These are phyloP conservation scores for Eupithecia dodoneata DNA, from an alignment of 2,888 invertebrate species.

Conservation along the genomic window DNA sequence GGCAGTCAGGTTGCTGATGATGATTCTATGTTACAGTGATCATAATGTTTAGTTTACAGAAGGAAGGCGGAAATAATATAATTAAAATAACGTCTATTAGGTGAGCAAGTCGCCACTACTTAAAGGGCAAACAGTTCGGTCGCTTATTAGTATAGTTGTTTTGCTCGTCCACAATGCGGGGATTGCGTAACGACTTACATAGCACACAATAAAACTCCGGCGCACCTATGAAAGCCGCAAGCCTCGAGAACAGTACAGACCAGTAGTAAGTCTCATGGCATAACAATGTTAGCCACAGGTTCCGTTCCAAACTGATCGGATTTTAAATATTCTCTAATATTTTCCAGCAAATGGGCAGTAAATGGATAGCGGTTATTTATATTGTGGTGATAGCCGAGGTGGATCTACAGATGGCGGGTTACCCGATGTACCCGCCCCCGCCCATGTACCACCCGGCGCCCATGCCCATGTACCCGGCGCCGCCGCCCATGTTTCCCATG, in stretches of 20 bases:
- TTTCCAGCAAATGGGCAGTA: slow-evolving; percentile 46
- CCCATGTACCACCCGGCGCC: slow-evolving; percentile 5
- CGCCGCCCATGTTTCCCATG: slow-evolving; percentile 5
- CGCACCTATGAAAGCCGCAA: slow-evolving; percentile 3
- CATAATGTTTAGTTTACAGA: not conserved
- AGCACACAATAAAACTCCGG: slow-evolving; percentile 8
- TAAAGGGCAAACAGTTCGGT: not conserved
- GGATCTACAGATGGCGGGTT: slow-evolving; percentile 48
- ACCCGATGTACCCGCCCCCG: slow-evolving; percentile 26
- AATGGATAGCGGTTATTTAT: slow-evolving; percentile 40
- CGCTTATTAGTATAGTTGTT: slow-evolving; percentile 1
- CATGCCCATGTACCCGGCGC: slow-evolving; percentile 4
- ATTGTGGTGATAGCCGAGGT: slow-evolving; percentile 40
- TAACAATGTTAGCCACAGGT: not conserved
- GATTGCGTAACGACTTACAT: slow-evolving; percentile 6
- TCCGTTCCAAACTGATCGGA: not conserved
- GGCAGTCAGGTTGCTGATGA: not conserved
- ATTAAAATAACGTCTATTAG: not conserved
- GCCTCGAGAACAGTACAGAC: not conserved
- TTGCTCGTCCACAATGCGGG: slow-evolving; percentile 4
- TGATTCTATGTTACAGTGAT: not conserved
- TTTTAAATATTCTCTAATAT: slow-evolving; percentile 1
- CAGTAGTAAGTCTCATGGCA: slow-evolving; percentile 2
- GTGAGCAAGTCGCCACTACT: not conserved
- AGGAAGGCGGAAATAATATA: not conserved